These are phyloP conservation scores for Isoperla grammatica DNA, from an alignment of 2,888 invertebrate genomes.

Conservation along the genomic window DNA sequence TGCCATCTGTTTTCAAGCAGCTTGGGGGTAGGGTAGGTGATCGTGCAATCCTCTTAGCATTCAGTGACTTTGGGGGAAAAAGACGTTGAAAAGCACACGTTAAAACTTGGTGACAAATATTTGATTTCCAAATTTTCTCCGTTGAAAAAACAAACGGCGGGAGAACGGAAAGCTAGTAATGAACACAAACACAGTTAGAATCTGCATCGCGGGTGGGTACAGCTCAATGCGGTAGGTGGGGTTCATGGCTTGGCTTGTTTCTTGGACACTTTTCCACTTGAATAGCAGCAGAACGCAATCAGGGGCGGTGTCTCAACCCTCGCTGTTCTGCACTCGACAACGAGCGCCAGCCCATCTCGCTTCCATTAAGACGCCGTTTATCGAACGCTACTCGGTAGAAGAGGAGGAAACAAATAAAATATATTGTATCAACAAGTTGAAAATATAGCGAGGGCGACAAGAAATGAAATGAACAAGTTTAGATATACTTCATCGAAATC, in stretches of 20 bases:
- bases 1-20: too few relatives aligned
- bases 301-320: background rate
- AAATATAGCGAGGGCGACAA: background rate
- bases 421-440: slow-evolving; percentile 1
- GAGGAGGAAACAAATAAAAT: background rate
- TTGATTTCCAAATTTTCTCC: slow-evolving; percentile 21
- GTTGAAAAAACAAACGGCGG: background rate
- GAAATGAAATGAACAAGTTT: slow-evolving; percentile 1
- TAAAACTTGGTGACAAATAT: slow-evolving; percentile 21
- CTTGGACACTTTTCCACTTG: background rate
- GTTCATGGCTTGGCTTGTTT: too few relatives aligned
- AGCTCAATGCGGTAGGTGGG: too few relatives aligned
- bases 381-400: background rate
- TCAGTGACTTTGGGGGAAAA: too few relatives aligned
- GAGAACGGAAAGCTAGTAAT: background rate
- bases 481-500: slow-evolving; percentile 8
- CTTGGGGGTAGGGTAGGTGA: too few relatives aligned
- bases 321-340: too few relatives aligned
- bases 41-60: too few relatives aligned
- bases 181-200: background rate
- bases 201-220: too few relatives aligned
- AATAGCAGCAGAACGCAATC: background rate
- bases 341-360: too few relatives aligned
- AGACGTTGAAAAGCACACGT: too few relatives aligned
- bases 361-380: background rate